Evolutionary conservation across 2,113 vertebrate genomes (phyloP), one percentile per base, ranked within the genome.

Genomic region (Neolamprologus cancellatus): DNA sequence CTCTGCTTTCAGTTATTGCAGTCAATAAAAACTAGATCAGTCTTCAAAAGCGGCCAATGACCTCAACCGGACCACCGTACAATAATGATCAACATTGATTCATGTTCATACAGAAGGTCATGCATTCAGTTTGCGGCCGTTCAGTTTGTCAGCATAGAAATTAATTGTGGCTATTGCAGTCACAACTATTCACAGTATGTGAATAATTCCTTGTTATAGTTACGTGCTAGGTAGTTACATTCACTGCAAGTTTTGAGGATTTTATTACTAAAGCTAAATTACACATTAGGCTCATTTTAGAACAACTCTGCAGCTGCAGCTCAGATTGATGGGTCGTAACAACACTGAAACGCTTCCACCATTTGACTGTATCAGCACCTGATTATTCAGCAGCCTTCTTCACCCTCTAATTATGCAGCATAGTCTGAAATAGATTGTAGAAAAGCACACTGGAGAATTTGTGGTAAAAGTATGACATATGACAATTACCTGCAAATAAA

Each of bases 11-110:
- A 81, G 57, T 85, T 81, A 91, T 50, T 66, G 55, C 14, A 53
- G 59, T 82, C 76, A 5, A 85, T 90, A 85, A 48, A 18, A 64
- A 87, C 15, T 10, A 79, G 69, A 88, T 83, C 41, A 69, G 86
- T 84, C 80, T 85, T 59, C 15, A 85, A 20, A 64, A 78, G 48
- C 17, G 53, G 30, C 55, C 90, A 15, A 48, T 87, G 79, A 81
- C 54, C 78, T 93, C 64, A 53, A 46, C 74, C n/a, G 18, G 57
- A 78, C 44, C 25, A 39, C 20, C 3, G 5, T 80, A 80, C 78
- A 89, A 53, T 84, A 61, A 78, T 48, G 79, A 90, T 86, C 30
- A 80, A 55, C 53, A 36, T 8, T 87, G 78, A 91, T 59, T 87
- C 20, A 88, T 85, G 84, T 76, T 74, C 50, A 85, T 78, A 83